Evolutionary conservation across 2,113 vertebrate genomes (phyloP), one percentile per base, ranked within the genome.

Genomic region (Todiramphus saurophagus): DNA sequence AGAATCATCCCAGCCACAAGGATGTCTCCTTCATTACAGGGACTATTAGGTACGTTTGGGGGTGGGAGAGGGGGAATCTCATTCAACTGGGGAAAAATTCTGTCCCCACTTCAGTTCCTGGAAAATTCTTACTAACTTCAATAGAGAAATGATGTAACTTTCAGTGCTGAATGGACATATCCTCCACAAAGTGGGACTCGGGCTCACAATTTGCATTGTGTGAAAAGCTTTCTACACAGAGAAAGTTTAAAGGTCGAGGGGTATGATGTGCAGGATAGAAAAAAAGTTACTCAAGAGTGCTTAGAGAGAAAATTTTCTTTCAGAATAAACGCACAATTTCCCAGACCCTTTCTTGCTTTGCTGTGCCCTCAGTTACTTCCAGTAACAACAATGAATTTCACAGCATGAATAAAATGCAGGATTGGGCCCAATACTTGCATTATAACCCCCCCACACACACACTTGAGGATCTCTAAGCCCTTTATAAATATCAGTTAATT

Each of bases 401-500:
- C n/a, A 59, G 72, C 60, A 58, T 33, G 33, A 74, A 35, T 37
- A 89, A 93, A 92, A 83, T 37, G 35, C 74, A 93, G 84, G 60
- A 96, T 69, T 27, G 12, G 62, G 72, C 95, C 72, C 75, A 72
- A 48, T 28, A 78, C 78, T 85, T 87, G 82, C 84, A 74, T 70
- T 86, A 55, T 28, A 91, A 93, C 95, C 87, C 63, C 93, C 89
- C 7, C 50, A 51, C 50, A 51, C 93, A 82, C 93, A 82, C 76
- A 94, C 82, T 77, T 30, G 87, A 96, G 86, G 77, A 88, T 94
- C 92, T 87, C 7, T 8, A 89, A 97, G 77, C 77, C 76, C 58
- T 97, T 96, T 96, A 96, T 91, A 97, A 96, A 95, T 89, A 95
- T 87, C 89, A 89, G 91, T 91, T 97, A 97, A 97, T 96, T 96